A percentile compares a stretch with the other conserved stretches of the same genome.
Evolutionary conservation across 2,113 vertebrate genomes (phyloP).

Genomic region (Neolamprologus sp.): DNA sequence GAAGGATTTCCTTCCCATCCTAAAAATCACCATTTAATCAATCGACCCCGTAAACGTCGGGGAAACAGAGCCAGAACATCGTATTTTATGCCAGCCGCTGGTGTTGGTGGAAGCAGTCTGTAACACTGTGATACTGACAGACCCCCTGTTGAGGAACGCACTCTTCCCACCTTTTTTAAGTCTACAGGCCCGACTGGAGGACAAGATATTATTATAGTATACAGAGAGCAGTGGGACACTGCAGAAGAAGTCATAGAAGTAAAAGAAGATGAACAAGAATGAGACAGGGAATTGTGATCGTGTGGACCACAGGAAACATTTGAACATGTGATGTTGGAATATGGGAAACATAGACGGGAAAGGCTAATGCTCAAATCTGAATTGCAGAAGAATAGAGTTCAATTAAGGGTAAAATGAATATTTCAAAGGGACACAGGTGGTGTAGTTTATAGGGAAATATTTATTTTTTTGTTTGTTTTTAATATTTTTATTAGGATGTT

Average conservation of each 20-base stretch:
- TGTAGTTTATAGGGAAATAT: neutral
- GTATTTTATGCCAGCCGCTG: neutral
- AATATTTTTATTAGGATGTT: neutral
- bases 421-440: neutral
- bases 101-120: neutral
- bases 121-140: neutral
- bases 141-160: neutral
- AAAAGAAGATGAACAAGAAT: neutral
- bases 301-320: neutral
- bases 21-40: neutral
- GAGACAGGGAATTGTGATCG: neutral
- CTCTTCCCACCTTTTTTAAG: neutral
- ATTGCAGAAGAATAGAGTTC: neutral
- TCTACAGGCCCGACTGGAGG: neutral
- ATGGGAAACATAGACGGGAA: accelerated
- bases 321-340: neutral
- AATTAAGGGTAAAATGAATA: neutral
- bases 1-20: neutral
- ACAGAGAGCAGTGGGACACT: neutral
- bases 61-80: neutral
- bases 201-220: neutral
- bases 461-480: neutral
- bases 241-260: neutral
- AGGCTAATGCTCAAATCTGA: neutral
- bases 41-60: accelerated